Base-by-base conservation (phyloP, 2,797 vertebrate species). In the Florisuga fusca region DNA sequence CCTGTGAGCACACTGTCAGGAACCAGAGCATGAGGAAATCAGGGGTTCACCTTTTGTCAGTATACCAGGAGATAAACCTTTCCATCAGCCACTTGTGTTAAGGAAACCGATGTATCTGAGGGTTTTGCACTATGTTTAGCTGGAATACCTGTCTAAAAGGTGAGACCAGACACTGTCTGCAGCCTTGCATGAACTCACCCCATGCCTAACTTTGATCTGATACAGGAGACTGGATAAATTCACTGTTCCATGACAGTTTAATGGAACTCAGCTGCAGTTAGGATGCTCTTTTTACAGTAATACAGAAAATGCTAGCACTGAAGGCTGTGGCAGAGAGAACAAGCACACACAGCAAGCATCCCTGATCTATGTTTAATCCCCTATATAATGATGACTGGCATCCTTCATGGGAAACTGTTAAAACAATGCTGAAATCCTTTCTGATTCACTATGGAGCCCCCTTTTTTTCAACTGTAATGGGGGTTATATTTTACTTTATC, bases 141-240 rank as follows among this genome's bases (percentile, higher is more conserved):
- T 41, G 36, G 31, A 78, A 21, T 22, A 6, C 7, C 27, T 79
- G 57, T 11, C n/a, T 34, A 26, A 71, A 48, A 43, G 46, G 64
- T 14, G 36, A 33, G 25, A 38, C 15, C 0, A 1, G 69, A 54
- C 23, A 4, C 25, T 22, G 14, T 31, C 10, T 3, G 4, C 26
- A 71, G 45, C 31, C 36, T 71, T 74, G 50, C 41, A 45, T 46
- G 29, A 34, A 61, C 64, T 50, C 21, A 27, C 2, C 1, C 9
- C 48, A 45, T 34, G 67, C 12, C 6, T 53, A 26, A 25, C 21
- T 71, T 83, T 87, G 43, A 12, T 64, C 62, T 89, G 31, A 72
- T 57, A 48, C 6, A 57, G 14, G 9, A 91, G 41, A 29, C 33
- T 31, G 41, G 68, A 55, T 61, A 76, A 84, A 64, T 66, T 72